Base-by-base conservation (phyloP, 2,797 vertebrate species). In the Bovichtus diacanthus region DNA sequence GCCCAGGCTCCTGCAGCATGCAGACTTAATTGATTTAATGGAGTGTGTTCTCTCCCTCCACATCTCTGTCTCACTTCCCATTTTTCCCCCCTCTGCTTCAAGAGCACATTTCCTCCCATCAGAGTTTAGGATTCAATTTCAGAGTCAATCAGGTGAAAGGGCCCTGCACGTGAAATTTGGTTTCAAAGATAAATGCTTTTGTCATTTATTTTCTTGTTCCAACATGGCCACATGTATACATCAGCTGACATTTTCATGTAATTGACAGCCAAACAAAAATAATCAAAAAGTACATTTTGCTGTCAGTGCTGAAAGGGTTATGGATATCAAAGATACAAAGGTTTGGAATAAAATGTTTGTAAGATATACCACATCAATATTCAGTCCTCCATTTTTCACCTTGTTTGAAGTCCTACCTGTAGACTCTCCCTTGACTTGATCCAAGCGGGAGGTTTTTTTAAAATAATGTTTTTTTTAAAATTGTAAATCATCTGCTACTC, bases 11-110 rank as follows among this genome's bases (percentile, higher is more conserved):
- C 82, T 84, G 85, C 82, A 75, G 84, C 86, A 80, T 80, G 74
- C 88, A 84, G 78, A 81, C 87, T 68, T 87, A 90, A 92, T 92
- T 90, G 87, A 92, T 92, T 90, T 90, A 90, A 91, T 90, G 84
- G 85, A 86, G 82, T 87, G 87, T 86, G 87, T 82, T 68, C 70
- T 82, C 68, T 85, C 78, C 68, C 74, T 80, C 68, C 41, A 51
- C 19, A 2, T 82, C 53, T 76, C 55, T 74, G 55, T 74, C 80
- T 73, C 72, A 38, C 56, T 54, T 39, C 36, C 38, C 13, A 59
- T 69, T 71, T 66, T 7, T n/a, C n/a, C n/a, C n/a, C 31, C 13
- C 21, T 44, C 25, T 51, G 43, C 70, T 78, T 72, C 53, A 66
- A 46, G 69, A 82, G 50, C 69, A 68, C 21, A 80, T 81, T 76